Evolutionary conservation across 2,113 vertebrate species (phyloP), one percentile per base, ranked within the genome.

Genomic region (Myodes glareolus): DNA sequence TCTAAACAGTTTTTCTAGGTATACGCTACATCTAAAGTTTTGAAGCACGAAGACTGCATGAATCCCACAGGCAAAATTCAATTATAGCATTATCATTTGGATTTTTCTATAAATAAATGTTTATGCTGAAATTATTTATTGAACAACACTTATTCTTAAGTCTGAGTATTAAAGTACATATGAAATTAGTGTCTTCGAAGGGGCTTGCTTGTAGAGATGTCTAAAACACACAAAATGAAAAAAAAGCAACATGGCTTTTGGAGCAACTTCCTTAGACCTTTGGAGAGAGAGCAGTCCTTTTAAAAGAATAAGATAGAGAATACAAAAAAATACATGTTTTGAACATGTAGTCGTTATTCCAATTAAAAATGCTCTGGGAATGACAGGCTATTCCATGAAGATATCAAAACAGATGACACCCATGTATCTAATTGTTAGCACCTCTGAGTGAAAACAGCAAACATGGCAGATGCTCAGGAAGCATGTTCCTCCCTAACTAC

Each of bases 401-500:
- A 92, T 91, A 47, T 82, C 2, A 85, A 90, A 88, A 92, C 67
- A 45, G 14, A 65, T 75, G 73, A 67, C 65, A 86, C 23, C 78
- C 92, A 23, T 39, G 61, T 86, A 42, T 10, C 36, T 84, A 96
- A 73, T 52, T 86, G 95, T 94, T 82, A 96, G 73, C 68, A 94
- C 36, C 86, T 45, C 52, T 84, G 29, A 73, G 70, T 47, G n/a
- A 21, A 93, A 85, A 89, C 75, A 87, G 72, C 81, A 96, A 88
- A 92, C 31, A 36, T 42, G 92, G 95, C 42, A 91, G 87, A 82
- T 88, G 94, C n/a, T 91, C 75, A 90, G 50, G 27, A 77, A 92
- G 89, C 36, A 94, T 92, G 88, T 97, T 77, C 42, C 45, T 94
- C 19, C 29, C 80, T 96, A 92, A 97, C 94, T 95, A 97, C 31